A percentile compares a stretch with the other conserved stretches of the same genome.
These are phyloP conservation scores for Mesorhabditis sp. DNA, from an alignment of 2,888 invertebrate genomes.

Conservation along the genomic window DNA sequence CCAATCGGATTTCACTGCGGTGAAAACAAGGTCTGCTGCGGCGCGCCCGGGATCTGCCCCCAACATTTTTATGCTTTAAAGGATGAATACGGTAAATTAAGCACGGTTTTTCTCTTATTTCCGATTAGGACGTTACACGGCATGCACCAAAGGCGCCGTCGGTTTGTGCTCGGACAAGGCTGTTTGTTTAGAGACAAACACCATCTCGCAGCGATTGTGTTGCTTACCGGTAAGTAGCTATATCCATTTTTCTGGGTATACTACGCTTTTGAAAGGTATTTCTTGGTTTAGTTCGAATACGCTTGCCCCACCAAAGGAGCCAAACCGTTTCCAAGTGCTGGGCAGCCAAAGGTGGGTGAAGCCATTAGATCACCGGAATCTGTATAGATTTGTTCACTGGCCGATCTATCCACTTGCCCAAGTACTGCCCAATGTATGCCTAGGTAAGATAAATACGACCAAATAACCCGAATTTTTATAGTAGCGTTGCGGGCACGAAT, in stretches of 20 bases:
- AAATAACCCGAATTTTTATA: background rate
- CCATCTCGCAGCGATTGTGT: background rate
- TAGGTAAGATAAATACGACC: background rate
- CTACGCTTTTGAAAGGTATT: too few relatives aligned
- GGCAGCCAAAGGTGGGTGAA: background rate
- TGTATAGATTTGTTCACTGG: background rate
- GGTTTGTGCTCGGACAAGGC: background rate
- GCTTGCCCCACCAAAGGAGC: background rate
- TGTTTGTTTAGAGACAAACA: background rate
- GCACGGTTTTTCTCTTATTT: background rate
- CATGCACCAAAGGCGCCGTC: background rate
- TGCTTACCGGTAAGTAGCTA: background rate
- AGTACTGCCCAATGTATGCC: slow-evolving; percentile 2
- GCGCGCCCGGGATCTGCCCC: slow-evolving; percentile 16
- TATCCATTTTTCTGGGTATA: background rate
- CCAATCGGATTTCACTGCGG: slow-evolving; percentile 16
- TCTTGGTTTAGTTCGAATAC: background rate
- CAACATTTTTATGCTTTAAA: slow-evolving; percentile 10
- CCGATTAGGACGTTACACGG: background rate
- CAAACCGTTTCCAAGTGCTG: background rate
- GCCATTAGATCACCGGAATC: background rate
- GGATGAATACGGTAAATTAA: slow-evolving; percentile 14
- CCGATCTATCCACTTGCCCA: background rate
- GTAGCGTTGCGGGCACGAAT: background rate
- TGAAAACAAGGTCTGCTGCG: slow-evolving; percentile 19